These are phyloP conservation scores for Hofmannophila pseudospretella DNA, from an alignment of 2,888 invertebrate genomes.

Conservation along the genomic window DNA sequence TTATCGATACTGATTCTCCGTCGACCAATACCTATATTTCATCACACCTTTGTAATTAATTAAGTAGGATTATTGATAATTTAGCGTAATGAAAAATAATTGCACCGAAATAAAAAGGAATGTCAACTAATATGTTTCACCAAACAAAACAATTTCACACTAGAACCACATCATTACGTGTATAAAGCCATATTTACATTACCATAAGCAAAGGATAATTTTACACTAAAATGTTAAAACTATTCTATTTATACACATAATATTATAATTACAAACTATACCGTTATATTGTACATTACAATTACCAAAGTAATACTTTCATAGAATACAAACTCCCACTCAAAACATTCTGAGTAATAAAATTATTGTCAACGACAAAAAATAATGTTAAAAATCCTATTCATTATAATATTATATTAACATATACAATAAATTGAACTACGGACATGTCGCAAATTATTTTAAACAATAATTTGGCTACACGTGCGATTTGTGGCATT, in stretches of 20 bases:
- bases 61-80: too few species aligned
- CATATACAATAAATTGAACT: slow-evolving; percentile 11
- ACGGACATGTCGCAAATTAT: slow-evolving; percentile 15
- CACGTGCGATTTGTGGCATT: slow-evolving; percentile 3
- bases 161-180: not conserved
- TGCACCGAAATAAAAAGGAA: slow-evolving; percentile 1
- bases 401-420: slow-evolving; percentile 1
- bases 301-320: slow-evolving; percentile 58
- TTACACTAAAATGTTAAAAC: slow-evolving; percentile 1
- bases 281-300: slow-evolving; percentile 18
- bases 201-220: not conserved
- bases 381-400: slow-evolving; percentile 6
- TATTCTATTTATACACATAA: slow-evolving; percentile 12
- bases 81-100: too few species aligned
- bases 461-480: slow-evolving; percentile 12
- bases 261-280: slow-evolving; percentile 15
- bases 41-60: too few species aligned
- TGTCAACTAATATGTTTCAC: not conserved
- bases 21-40: too few species aligned
- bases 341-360: slow-evolving; percentile 26
- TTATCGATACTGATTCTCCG: too few species aligned
- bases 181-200: slow-evolving; percentile 4
- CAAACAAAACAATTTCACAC: slow-evolving; percentile 1
- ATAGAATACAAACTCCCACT: slow-evolving; percentile 50
- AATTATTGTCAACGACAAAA: slow-evolving; percentile 42